These are phyloP conservation scores for Hyperoplus immaculatus DNA, from an alignment of 2,797 vertebrate genomes.

Conservation along the genomic window DNA sequence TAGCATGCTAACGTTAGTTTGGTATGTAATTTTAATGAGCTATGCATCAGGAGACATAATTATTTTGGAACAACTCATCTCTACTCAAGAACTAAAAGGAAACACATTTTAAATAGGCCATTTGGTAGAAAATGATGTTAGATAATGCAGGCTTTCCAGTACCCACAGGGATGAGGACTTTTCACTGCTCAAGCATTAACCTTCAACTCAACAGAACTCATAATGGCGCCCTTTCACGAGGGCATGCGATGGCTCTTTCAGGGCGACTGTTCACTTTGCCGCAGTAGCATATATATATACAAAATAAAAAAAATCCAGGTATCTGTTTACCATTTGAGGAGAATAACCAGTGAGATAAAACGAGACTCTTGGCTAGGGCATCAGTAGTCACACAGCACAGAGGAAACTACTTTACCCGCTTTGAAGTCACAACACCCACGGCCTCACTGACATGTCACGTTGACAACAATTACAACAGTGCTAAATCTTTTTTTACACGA, in stretches of 20 bases:
- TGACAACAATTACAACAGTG: not conserved
- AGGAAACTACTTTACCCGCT: slow-evolving; percentile 2
- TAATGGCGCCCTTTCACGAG: not conserved
- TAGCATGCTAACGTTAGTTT: no score
- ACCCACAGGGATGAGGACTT: not conserved
- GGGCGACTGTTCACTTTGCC: not conserved
- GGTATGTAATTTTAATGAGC: no score
- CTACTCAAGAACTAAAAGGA: no score
- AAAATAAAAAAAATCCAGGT: slow-evolving; percentile 14
- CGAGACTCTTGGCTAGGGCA: slow-evolving; percentile 3
- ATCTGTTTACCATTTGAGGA: slow-evolving; percentile 22
- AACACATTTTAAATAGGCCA: no score
- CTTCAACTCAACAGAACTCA: not conserved
- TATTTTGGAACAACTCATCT: no score
- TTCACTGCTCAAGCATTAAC: slow-evolving; percentile 3
- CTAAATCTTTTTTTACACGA: slow-evolving; percentile 4
- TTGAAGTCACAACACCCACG: slow-evolving; percentile 37
- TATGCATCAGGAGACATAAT: no score
- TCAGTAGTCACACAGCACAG: slow-evolving; percentile 16
- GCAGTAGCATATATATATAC: not conserved
- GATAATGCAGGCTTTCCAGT: not conserved
- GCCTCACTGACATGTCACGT: slow-evolving; percentile 23
- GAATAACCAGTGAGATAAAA: slow-evolving; percentile 33
- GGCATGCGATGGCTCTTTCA: not conserved
- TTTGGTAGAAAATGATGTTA: not conserved